Base-by-base conservation (phyloP, 2,797 vertebrate species). In the Craterocephalus amniculus region DNA sequence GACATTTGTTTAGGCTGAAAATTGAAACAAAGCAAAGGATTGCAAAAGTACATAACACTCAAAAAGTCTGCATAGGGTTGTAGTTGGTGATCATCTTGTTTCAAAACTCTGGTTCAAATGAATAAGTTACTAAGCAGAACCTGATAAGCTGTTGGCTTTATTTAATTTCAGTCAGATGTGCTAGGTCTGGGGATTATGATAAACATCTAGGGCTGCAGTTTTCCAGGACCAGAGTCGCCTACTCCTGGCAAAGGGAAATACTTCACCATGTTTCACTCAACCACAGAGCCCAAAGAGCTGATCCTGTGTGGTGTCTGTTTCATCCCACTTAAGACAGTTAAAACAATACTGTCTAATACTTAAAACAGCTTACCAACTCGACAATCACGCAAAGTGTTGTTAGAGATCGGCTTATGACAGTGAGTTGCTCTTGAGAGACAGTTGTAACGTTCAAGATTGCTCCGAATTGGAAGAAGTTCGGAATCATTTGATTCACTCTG, bases 291-390 rank as follows among this genome's bases (percentile, higher is more conserved):
- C 51, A 70, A 67, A 49, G 29, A 49, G 76, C 81, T 85, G 76
- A 88, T 84, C 81, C 62, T 54, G 40, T 12, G 5, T 14, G 60
- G 63, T 75, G 29, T 79, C 67, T 62, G 56, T 76, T 74, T 78
- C 29, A 84, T 74, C 70, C 70, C 26, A 12, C 29, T 52, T 79
- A 72, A 81, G 20, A 38, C 67, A 56, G 16, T 90, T 84, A 88
- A 81, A 72, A 49, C 67, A 61, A 77, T 43, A 62, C 68, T 11
- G 34, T 43, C 45, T 74, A 75, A 83, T 66, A 24, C 67, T 14
- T 58, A 67, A 67, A 58, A 63, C 36, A 5, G 12, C 69, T 84
- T 27, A 49, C 3, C 16, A 38, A 18, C 11, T n/a, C 32, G 56
- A 6, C 24, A 35, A 48, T 14, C 10, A 12, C 2, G 32, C 26